phyloP scores from a whole-genome alignment of 2,797 vertebrate species.

The Thalassophryne amazonica region DNA sequence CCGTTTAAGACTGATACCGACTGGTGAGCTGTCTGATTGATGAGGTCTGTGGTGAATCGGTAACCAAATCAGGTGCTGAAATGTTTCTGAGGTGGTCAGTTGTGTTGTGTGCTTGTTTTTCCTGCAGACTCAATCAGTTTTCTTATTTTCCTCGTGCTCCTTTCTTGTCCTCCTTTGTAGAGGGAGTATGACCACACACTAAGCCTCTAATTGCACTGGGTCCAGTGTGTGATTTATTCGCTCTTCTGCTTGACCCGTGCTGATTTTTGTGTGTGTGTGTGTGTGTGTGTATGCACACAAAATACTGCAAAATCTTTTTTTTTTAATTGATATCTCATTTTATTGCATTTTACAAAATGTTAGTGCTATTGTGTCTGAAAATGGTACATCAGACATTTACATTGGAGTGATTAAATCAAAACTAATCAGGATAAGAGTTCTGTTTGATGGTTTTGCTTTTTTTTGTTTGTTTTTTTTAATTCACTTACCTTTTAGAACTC shows the following conservation, averaged over 20 bases:
- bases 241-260: too few species aligned
- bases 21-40: conserved; percentile 38
- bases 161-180: too few species aligned
- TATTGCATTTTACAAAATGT: conserved; percentile 4
- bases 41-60: conserved; percentile 43
- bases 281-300: too few species aligned
- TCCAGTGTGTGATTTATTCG: too few species aligned
- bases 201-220: too few species aligned
- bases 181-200: too few species aligned
- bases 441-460: not conserved
- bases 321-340: too few species aligned
- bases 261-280: too few species aligned
- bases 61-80: conserved; percentile 43
- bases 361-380: not conserved
- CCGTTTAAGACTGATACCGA: conserved; percentile 12
- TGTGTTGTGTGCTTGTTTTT: conserved; percentile 17
- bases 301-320: too few species aligned
- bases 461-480: not conserved
- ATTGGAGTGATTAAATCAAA: conserved; percentile 23
- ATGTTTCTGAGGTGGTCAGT: conserved; percentile 19
- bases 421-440: not conserved
- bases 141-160: conserved; percentile 17
- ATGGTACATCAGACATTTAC: conserved; percentile 31
- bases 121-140: conserved; percentile 9
- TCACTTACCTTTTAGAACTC: not conserved